Conservation (phyloP, 1,140 invertebrate species). For the Hyposmocoma kahamanoa region DNA sequence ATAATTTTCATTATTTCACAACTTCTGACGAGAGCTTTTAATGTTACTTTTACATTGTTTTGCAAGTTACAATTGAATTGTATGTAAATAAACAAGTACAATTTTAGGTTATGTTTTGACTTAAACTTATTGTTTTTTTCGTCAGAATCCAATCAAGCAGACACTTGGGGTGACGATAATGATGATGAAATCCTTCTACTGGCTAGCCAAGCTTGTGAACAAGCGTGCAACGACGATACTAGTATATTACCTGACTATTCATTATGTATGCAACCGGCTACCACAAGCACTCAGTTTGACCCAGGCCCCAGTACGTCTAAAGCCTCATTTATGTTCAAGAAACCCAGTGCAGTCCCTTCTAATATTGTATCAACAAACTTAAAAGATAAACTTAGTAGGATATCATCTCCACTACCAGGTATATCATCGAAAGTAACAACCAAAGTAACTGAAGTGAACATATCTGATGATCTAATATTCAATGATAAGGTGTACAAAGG, state of each 20-base stretch:
- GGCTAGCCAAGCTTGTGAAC: conserved; percentile 63
- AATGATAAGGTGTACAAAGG: conserved; percentile 48
- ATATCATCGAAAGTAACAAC: conserved; percentile 30
- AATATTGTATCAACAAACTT: conserved; percentile 33
- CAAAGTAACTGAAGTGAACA: conserved; percentile 18
- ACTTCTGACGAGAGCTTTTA: not conserved
- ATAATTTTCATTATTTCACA: not conserved
- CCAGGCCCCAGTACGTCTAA: conserved; percentile 38
- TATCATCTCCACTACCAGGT: conserved; percentile 50
- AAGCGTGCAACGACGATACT: conserved; percentile 34
- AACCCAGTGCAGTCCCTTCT: conserved; percentile 25
- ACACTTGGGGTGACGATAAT: conserved; percentile 59
- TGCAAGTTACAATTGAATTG: not conserved
- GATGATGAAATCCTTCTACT: conserved; percentile 63
- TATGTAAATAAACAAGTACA: not conserved
- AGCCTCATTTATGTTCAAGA: conserved; percentile 42
- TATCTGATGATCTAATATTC: conserved; percentile 37
- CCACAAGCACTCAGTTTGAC: conserved; percentile 47
- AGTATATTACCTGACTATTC: conserved; percentile 45
- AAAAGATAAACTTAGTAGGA: conserved; percentile 42
- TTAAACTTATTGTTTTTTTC: not conserved
- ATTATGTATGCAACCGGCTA: conserved; percentile 43
- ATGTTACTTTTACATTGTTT: not conserved
- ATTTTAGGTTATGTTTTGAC: conserved; percentile 10
- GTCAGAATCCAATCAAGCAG: conserved; percentile 25